These are phyloP conservation scores for Gorsachius magnificus DNA, from an alignment of 2,797 vertebrate genomes.

Conservation along the genomic window DNA sequence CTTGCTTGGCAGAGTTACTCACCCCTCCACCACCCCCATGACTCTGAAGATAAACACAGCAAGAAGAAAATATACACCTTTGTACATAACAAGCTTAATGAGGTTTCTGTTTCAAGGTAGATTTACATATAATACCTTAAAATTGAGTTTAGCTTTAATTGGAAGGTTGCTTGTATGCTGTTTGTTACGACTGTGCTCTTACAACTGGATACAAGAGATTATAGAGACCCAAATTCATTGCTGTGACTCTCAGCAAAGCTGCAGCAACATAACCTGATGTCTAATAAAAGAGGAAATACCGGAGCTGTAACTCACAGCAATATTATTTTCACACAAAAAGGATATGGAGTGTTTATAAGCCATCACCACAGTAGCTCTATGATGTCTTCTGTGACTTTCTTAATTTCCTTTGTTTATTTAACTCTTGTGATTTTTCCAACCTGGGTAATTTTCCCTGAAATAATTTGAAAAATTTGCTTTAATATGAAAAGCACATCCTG, in stretches of 20 bases:
- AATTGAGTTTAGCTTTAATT: neutral
- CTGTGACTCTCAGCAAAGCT: neutral
- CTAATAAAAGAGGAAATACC: conserved; percentile 15
- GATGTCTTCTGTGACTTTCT: neutral
- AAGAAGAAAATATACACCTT: neutral
- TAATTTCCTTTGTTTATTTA: neutral
- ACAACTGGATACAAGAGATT: neutral
- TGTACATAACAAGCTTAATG: neutral
- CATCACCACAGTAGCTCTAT: neutral
- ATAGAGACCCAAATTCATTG: neutral
- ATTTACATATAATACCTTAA: neutral
- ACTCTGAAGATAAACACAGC: neutral
- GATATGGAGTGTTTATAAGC: neutral
- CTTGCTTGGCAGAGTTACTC: neutral
- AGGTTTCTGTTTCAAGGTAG: neutral
- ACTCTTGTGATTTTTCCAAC: neutral
- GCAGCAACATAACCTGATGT: neutral
- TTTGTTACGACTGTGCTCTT: neutral
- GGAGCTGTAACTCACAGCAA: neutral
- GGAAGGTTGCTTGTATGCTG: neutral
- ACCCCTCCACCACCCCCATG: neutral
- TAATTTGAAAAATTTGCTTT: neutral
- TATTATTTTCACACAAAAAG: neutral
- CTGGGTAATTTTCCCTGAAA: neutral
- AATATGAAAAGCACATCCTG: neutral